These are phyloP conservation scores for Drosophila sulfurigaster DNA, from an alignment of 1,140 invertebrate genomes.

Conservation along the genomic window DNA sequence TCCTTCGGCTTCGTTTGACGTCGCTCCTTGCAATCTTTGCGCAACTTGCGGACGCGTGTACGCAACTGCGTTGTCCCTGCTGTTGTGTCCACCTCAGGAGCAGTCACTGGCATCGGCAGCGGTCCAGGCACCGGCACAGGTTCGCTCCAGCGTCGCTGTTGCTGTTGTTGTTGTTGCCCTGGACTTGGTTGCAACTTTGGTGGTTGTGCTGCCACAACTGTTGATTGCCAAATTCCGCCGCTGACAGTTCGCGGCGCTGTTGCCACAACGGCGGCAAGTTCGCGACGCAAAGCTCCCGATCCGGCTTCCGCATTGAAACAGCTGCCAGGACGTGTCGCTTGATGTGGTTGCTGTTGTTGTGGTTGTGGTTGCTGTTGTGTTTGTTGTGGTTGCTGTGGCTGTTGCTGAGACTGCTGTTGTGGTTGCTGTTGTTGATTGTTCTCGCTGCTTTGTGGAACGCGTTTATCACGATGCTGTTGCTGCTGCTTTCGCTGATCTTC, in stretches of 20 bases:
- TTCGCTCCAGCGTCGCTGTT: constrained; percentile 7
- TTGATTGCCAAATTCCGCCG: constrained; percentile 33
- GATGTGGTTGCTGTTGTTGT: too few relatives aligned
- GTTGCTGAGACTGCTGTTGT: constrained; percentile 8
- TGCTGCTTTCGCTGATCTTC: constrained; percentile 22
- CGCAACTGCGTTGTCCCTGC: background rate
- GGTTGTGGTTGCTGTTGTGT: too few relatives aligned
- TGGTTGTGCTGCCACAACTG: background rate
- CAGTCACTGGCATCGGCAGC: constrained; percentile 2
- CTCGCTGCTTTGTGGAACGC: background rate
- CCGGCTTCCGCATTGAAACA: background rate
- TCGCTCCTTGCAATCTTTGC: constrained; percentile 22
- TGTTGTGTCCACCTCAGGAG: background rate
- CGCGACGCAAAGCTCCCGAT: constrained; percentile 23
- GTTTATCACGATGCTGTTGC: background rate
- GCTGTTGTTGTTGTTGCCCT: background rate
- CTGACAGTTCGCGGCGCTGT: constrained; percentile 37
- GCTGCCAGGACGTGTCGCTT: background rate
- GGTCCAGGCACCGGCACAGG: constrained; percentile 32
- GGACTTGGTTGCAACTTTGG: background rate
- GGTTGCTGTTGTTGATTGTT: background rate
- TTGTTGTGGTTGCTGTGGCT: constrained; percentile 1
- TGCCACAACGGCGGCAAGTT: constrained; percentile 55
- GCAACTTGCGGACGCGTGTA: constrained; percentile 15
- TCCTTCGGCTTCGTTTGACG: background rate